Conservation (phyloP, 1,140 invertebrate genomes). For the Drosophila yakuba region DNA sequence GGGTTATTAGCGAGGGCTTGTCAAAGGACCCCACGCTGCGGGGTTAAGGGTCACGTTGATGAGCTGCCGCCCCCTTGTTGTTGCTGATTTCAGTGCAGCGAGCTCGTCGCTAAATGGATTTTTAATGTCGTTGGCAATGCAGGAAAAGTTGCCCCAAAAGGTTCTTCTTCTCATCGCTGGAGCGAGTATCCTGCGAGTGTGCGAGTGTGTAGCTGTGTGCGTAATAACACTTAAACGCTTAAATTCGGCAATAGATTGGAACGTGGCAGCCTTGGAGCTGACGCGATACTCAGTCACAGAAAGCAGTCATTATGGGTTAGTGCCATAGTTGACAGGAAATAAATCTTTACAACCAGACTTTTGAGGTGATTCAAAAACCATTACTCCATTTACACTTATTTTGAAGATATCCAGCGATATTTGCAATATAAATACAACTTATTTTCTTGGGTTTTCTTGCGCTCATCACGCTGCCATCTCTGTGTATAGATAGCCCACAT, state of each 20-base stretch:
- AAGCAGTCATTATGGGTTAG: not conserved
- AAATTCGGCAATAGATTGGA: slow-evolving; percentile 46
- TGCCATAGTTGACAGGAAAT: not conserved
- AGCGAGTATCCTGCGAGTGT: slow-evolving; percentile 34
- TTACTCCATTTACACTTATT: not conserved
- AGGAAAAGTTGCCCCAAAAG: slow-evolving; percentile 70
- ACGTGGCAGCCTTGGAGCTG: slow-evolving; percentile 6
- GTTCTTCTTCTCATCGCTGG: slow-evolving; percentile 55
- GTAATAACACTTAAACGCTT: slow-evolving; percentile 76
- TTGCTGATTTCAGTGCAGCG: slow-evolving; percentile 46
- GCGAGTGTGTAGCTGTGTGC: slow-evolving; percentile 24
- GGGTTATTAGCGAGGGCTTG: slow-evolving; percentile 66
- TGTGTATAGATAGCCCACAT: slow-evolving; percentile 16
- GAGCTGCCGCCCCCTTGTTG: slow-evolving; percentile 25
- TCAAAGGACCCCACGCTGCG: slow-evolving; percentile 7
- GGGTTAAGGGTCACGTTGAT: slow-evolving; percentile 17
- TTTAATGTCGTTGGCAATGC: slow-evolving; percentile 79
- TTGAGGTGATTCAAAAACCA: too few species aligned
- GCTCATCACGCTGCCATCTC: slow-evolving; percentile 17
- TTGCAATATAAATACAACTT: not conserved
- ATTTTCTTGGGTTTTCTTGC: not conserved
- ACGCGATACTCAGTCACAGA: not conserved
- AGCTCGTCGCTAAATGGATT: slow-evolving; percentile 77
- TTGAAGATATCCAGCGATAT: not conserved
- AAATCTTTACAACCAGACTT: too few species aligned